Percentiles rank a stretch among this genome's conserved stretches.
These are phyloP conservation scores for Pycnomerus fuliginosus DNA, from an alignment of 2,888 invertebrate genomes.

Conservation along the genomic window DNA sequence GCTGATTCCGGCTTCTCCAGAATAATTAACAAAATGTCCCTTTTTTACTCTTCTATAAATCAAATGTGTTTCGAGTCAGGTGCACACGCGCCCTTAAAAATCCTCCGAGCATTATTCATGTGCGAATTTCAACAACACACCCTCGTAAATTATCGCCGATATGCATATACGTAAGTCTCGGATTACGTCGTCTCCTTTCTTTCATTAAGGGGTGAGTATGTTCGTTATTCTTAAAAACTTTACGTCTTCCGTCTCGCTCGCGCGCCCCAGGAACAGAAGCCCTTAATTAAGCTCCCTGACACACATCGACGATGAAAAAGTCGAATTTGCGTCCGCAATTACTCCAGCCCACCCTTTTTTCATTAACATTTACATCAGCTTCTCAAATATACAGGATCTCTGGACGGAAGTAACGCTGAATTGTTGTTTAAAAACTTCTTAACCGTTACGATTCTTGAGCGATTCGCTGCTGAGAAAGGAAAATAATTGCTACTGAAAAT, in stretches of 20 bases:
- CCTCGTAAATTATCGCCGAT: constrained; percentile 23
- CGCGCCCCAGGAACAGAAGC: too few species aligned
- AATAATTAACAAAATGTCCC: constrained; percentile 14
- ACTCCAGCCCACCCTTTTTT: too few species aligned
- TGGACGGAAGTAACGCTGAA: too few species aligned
- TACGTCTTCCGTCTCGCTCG: constrained; percentile 27
- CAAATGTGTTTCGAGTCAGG: neutral
- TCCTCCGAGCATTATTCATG: constrained; percentile 24
- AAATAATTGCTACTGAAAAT: too few species aligned
- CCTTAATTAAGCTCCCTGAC: too few species aligned
- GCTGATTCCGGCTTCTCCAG: constrained; percentile 15
- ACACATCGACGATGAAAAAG: too few species aligned
- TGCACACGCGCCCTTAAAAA: constrained; percentile 1
- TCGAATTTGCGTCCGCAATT: too few species aligned
- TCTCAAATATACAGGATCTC: too few species aligned
- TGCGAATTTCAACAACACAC: constrained; percentile 23
- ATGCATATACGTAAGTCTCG: constrained; percentile 26
- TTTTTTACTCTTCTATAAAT: neutral
- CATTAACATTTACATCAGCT: too few species aligned
- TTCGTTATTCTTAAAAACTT: constrained; percentile 38
- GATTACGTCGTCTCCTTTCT: constrained; percentile 25
- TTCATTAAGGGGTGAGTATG: constrained; percentile 38
- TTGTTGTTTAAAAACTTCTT: too few species aligned
- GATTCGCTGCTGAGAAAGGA: too few species aligned
- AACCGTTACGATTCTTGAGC: too few species aligned